Base-by-base conservation (phyloP, 2,113 vertebrate species). In the Amia ocellicauda region DNA sequence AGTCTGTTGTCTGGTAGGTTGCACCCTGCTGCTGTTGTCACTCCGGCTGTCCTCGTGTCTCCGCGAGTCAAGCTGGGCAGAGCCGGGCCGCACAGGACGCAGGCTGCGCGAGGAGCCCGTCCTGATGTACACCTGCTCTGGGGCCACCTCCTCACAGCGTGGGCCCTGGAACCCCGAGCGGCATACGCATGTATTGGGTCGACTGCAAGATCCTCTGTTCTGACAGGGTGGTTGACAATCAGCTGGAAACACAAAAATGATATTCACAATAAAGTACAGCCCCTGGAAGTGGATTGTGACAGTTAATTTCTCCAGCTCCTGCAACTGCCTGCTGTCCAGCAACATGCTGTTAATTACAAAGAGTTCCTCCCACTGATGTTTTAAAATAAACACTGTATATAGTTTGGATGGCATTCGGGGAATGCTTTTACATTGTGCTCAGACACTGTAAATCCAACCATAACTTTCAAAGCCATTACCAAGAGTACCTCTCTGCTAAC, bases 201-300 rank as follows among this genome's bases (percentile, higher is more conserved):
- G 82, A 61, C 87, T 89, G 75, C 89, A 91, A 59, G 88, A 90
- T 67, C 88, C 89, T 1, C 88, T 83, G 80, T 91, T 91, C 80
- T 86, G 84, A 75, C 89, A 91, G 59, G 85, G 86, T 42, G 89
- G 89, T 68, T 86, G 82, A 78, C 89, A 91, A 71, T 90, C 86
- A 60, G 89, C 89, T 91, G 80, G 70, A 75, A 55, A 42, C 7
- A 55, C 29, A n/a, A 68, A 43, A 55, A 20, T 19, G 14, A n/a
- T n/a, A n/a, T n/a, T 26, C 14, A 26, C 27, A 27, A 53, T 53
- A 11, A 71, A 70, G 57, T 28, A 24, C 67, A 69, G 27, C 71
- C 64, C 69, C 74, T 71, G 69, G 36, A 67, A 65, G 56, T n/a
- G n/a, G 69, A 63, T 69, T 78, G 72, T 78, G 76, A 71, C 67